Evolutionary conservation across 2,888 invertebrate species (phyloP).

Genomic region (Hemistola chrysoprasaria): DNA sequence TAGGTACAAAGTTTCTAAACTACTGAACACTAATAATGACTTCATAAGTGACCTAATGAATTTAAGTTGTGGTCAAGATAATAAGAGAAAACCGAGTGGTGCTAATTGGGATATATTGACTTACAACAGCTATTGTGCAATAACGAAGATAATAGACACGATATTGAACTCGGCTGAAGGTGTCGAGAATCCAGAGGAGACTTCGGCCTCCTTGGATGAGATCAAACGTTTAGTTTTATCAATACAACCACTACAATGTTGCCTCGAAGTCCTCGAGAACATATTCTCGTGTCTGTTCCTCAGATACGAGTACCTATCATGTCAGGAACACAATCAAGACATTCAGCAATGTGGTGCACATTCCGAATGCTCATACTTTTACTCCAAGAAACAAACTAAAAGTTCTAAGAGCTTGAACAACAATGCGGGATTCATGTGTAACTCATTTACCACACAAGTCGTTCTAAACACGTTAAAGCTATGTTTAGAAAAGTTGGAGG

Average conservation of each 20-base stretch:
- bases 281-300: slow-evolving; percentile 87
- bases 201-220: slow-evolving; percentile 68
- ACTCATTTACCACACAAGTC: slow-evolving; percentile 81
- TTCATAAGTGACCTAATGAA: slow-evolving; percentile 59
- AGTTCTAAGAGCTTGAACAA: slow-evolving; percentile 45
- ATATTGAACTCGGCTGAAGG: slow-evolving; percentile 65
- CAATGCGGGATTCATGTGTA: slow-evolving; percentile 81
- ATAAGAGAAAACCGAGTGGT: slow-evolving; percentile 37
- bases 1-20: slow-evolving; percentile 74
- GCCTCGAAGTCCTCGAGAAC: slow-evolving; percentile 86
- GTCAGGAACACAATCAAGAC: slow-evolving; percentile 74
- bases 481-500: slow-evolving; percentile 74
- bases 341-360: slow-evolving; percentile 63
- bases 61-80: slow-evolving; percentile 47
- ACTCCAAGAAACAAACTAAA: slow-evolving; percentile 64
- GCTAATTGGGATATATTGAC: slow-evolving; percentile 72
- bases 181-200: slow-evolving; percentile 54
- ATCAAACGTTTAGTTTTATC: slow-evolving; percentile 71
- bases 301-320: slow-evolving; percentile 83
- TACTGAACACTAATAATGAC: slow-evolving; percentile 71
- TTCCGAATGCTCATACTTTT: slow-evolving; percentile 76
- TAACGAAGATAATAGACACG: slow-evolving; percentile 74
- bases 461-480: slow-evolving; percentile 81
- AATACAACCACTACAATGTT: slow-evolving; percentile 68
- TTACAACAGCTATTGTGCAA: slow-evolving; percentile 77